Evolutionary conservation across 1,140 invertebrate genomes (phyloP).

Genomic region (Lordiphosa clarofinis): DNA sequence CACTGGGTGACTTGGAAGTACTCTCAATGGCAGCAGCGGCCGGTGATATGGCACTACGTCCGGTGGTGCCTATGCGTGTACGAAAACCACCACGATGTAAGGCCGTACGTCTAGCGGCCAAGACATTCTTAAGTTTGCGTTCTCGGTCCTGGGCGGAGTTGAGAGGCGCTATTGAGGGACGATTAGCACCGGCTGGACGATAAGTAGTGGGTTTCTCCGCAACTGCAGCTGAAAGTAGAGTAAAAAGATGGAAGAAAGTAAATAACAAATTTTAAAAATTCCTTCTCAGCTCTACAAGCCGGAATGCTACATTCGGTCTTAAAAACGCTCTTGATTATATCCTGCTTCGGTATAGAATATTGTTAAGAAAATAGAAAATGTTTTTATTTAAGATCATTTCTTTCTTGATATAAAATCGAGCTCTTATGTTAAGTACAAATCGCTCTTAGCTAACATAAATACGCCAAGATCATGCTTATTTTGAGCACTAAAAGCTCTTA

Average conservation of each 20-base stretch:
- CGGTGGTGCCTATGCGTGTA: slow-evolving; percentile 74
- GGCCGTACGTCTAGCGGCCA: slow-evolving; percentile 81
- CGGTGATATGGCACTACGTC: slow-evolving; percentile 50
- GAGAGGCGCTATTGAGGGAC: slow-evolving; percentile 50
- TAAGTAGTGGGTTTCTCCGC: slow-evolving; percentile 67
- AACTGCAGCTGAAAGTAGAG: slow-evolving; percentile 46
- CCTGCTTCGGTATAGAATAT: too few relatives aligned
- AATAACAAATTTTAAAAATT: slow-evolving; percentile 5
- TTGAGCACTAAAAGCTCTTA: too few relatives aligned
- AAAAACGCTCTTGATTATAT: too few relatives aligned
- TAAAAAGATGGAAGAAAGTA: not conserved
- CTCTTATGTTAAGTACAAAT: too few relatives aligned
- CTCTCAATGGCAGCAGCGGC: slow-evolving; percentile 50
- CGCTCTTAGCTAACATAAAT: too few relatives aligned
- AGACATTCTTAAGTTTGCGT: slow-evolving; percentile 81
- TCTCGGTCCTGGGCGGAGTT: slow-evolving; percentile 78
- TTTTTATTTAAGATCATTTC: too few relatives aligned
- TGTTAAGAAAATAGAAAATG: too few relatives aligned
- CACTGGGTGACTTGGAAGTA: slow-evolving; percentile 70
- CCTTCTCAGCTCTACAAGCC: slow-evolving; percentile 17
- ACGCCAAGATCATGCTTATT: too few relatives aligned
- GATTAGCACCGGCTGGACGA: slow-evolving; percentile 40
- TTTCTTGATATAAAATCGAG: too few relatives aligned
- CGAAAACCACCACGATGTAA: slow-evolving; percentile 78
- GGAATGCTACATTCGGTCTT: too few relatives aligned